A percentile compares a stretch with the other conserved stretches of the same genome.
Conservation (phyloP, 2,113 vertebrate genomes). For the Labeo catla region DNA sequence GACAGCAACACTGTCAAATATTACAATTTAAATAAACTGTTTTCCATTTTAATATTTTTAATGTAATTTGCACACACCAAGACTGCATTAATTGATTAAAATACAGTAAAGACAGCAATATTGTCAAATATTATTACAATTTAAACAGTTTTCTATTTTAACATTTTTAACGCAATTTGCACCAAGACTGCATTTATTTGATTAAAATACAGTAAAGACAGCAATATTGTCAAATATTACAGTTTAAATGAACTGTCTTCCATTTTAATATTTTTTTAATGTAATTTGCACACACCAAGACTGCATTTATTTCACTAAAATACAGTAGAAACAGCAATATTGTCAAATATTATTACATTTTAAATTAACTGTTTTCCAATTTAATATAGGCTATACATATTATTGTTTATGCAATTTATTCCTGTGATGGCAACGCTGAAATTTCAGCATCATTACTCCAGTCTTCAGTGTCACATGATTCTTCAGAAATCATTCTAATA, state of each 20-base stretch:
- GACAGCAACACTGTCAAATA: no score
- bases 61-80: neutral
- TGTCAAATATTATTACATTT: neutral
- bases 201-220: neutral
- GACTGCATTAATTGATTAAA: neutral
- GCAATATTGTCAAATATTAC: neutral
- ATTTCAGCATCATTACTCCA: neutral
- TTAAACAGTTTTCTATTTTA: no score
- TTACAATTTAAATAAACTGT: neutral
- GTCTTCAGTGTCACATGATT: neutral
- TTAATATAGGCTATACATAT: neutral
- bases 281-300: neutral
- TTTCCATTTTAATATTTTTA: neutral
- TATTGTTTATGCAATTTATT: neutral
- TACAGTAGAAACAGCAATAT: neutral
- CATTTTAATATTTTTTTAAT: neutral
- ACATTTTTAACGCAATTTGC: no score
- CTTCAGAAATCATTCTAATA: neutral
- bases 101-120: neutral
- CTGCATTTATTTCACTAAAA: neutral
- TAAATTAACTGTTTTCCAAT: neutral
- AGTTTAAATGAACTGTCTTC: neutral
- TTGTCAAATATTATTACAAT: no score
- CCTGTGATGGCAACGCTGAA: neutral
- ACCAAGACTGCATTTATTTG: neutral